Evolutionary conservation across 2,888 invertebrate genomes (phyloP).

Genomic region (Scaeva pyrastri): DNA sequence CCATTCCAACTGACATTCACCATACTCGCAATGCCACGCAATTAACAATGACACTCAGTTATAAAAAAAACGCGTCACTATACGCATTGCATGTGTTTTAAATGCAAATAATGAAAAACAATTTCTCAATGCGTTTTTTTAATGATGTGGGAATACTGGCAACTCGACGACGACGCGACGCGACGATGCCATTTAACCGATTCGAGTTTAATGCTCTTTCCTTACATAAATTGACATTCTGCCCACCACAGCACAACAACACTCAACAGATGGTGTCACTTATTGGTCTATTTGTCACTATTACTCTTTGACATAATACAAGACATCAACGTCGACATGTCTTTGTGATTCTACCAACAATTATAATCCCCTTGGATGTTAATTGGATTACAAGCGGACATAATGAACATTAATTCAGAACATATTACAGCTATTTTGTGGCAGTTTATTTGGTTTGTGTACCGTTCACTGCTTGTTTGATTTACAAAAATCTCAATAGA

Average conservation of each 20-base stretch:
- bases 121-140: slow-evolving; percentile 3
- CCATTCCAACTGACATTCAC: neutral
- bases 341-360: neutral
- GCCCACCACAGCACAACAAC: neutral
- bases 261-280: neutral
- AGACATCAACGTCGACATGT: neutral
- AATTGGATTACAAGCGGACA: slow-evolving; percentile 11
- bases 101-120: neutral
- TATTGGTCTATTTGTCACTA: slow-evolving; percentile 3
- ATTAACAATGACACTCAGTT: slow-evolving; percentile 12
- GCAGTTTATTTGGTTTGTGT: neutral
- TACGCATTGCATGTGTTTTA: neutral
- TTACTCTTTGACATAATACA: neutral
- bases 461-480: neutral
- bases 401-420: slow-evolving; percentile 7
- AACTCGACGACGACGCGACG: too few relatives aligned
- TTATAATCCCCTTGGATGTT: neutral
- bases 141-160: slow-evolving; percentile 18
- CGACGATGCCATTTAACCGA: neutral
- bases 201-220: neutral
- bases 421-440: neutral
- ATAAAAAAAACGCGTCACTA: slow-evolving; percentile 2
- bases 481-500: slow-evolving; percentile 4
- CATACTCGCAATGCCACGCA: neutral
- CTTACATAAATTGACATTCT: neutral